Base-by-base conservation (phyloP, 1,140 invertebrate genomes). In the Ectropis grisescens region DNA sequence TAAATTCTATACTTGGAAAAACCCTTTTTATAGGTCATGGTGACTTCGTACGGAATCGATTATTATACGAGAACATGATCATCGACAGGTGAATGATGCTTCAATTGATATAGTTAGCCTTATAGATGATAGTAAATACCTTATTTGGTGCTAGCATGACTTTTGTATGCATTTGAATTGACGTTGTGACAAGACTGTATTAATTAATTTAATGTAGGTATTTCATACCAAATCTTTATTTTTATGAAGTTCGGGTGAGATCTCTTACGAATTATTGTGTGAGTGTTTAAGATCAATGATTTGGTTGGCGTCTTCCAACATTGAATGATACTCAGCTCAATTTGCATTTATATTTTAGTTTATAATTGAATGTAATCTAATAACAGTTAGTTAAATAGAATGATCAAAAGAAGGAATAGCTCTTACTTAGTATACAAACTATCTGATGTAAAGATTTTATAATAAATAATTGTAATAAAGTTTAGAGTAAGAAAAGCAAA, bases 331-430 rank as follows among this genome's bases (percentile, higher is more conserved):
- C 19, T 22, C 19, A 48, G 48, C 49, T 56, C 55, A 61, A 56
- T 41, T 43, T 61, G 59, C 64, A 68, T 68, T 64, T 67, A 64
- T 58, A 32, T 27, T 29, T 42, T 43, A 24, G 15, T 35, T 29
- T 15, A 6, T 38, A 35, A 22, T 9, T 22, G 9, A 22, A 22
- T 22, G 9, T 22, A 5, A 5, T 22, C 4, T 22, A 5, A 22
- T 22, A 22, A 22, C 19, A 5, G 4, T 22, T 22, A 22, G 4
- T 22, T 22, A 9, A 9, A 5, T 22, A 9, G 4, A 22, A 22
- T 5, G 9, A 5, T 22, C 4, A 22, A 22, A 22, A 5, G 9
- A 5, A 9, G 19, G 4, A 22, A 9, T 22, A 22, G 19, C 9
- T 22, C 9, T 22, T 22, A 22, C 9, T 22, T 22, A 22, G 4